Conservation (phyloP, 2,888 invertebrate genomes). For the Icerya purchasi region DNA sequence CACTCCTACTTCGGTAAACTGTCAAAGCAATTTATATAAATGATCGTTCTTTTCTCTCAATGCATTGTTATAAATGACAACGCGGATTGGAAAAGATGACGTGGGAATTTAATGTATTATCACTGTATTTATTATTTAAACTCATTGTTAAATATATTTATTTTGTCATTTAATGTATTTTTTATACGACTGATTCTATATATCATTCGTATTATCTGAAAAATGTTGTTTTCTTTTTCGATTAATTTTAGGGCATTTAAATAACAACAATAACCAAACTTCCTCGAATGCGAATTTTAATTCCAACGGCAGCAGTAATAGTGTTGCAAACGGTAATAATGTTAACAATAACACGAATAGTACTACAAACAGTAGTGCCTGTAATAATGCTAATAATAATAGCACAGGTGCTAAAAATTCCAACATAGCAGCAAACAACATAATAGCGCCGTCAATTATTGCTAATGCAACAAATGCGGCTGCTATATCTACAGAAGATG, state of each 20-base stretch:
- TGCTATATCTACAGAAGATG: slow-evolving; percentile 27
- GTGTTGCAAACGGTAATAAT: too few species aligned
- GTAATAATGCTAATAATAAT: not conserved
- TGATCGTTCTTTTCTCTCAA: too few species aligned
- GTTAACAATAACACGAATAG: not conserved
- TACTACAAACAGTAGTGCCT: not conserved
- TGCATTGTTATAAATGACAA: too few species aligned
- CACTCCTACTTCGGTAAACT: too few species aligned
- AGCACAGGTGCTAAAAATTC: not conserved
- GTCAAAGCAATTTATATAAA: too few species aligned
- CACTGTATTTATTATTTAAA: too few species aligned
- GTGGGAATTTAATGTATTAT: too few species aligned
- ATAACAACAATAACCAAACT: slow-evolving; percentile 3
- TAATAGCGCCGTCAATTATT: not conserved
- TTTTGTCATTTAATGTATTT: too few species aligned
- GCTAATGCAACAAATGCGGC: slow-evolving; percentile 1
- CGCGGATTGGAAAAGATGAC: not conserved
- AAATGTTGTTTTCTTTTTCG: too few species aligned
- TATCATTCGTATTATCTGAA: too few species aligned
- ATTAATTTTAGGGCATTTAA: not conserved
- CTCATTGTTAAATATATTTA: too few species aligned
- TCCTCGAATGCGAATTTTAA: not conserved
- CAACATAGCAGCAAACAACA: not conserved
- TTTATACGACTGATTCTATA: too few species aligned
- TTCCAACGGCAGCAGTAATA: not conserved